These are phyloP conservation scores for Trachythela sp. DNA, from an alignment of 64 coral and sea anemone genomes.

Conservation along the genomic window DNA sequence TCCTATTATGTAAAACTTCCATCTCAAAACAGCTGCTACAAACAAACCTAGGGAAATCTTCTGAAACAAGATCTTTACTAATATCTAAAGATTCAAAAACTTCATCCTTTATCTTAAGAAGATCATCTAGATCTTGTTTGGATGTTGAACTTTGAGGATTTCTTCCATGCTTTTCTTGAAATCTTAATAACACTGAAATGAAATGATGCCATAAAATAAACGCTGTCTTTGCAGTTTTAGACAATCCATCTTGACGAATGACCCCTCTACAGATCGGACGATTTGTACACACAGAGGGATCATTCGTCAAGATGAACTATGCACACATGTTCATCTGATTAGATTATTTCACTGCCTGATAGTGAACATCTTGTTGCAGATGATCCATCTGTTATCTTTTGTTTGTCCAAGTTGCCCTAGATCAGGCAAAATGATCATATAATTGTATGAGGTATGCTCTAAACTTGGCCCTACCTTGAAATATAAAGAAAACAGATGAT, in stretches of 20 bases:
- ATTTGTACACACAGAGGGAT: too few relatives aligned
- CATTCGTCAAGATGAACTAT: too few relatives aligned
- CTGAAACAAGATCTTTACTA: conserved; percentile 46
- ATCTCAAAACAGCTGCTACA: not conserved
- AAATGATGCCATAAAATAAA: not conserved
- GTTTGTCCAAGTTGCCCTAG: too few relatives aligned
- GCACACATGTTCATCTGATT: too few relatives aligned
- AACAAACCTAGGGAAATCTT: conserved; percentile 75
- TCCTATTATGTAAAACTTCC: not conserved
- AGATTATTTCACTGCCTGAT: too few relatives aligned
- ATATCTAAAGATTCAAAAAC: conserved; percentile 68
- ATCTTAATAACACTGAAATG: conserved; percentile 56
- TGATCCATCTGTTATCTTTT: too few relatives aligned
- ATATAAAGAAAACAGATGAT: conserved; percentile 57
- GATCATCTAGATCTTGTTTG: conserved; percentile 52
- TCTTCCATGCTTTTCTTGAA: conserved; percentile 66
- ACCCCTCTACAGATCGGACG: too few relatives aligned
- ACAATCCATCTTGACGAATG: too few relatives aligned
- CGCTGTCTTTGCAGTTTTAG: too few relatives aligned
- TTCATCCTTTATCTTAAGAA: conserved; percentile 62
- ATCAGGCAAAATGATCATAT: too few relatives aligned
- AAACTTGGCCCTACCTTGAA: conserved; percentile 47
- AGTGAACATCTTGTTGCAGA: too few relatives aligned
- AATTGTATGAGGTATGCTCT: not conserved
- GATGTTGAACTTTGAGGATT: conserved; percentile 47